Conservation (phyloP, 2,888 invertebrate species). For the Caenorhabditis sp. region DNA sequence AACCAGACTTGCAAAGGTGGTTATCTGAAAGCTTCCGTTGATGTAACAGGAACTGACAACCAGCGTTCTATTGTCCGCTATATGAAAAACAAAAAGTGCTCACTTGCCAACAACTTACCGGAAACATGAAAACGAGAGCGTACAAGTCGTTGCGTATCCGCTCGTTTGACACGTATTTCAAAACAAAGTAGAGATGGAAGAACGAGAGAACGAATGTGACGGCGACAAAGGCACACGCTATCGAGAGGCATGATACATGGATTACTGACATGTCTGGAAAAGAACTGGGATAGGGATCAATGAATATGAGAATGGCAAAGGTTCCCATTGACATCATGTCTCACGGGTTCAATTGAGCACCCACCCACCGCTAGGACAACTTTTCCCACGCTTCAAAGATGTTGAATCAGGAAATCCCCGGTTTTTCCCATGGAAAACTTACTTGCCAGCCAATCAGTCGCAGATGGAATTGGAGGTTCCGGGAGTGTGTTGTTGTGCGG, state of each 20-base stretch:
- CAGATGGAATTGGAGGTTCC: conserved; percentile 62
- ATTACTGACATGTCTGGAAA: conserved; percentile 76
- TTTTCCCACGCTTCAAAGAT: too few species aligned
- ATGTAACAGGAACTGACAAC: too few species aligned
- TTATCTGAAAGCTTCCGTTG: conserved; percentile 78
- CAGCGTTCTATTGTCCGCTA: too few species aligned
- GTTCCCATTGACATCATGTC: neutral
- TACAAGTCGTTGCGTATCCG: conserved; percentile 80
- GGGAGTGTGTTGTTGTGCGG: conserved; percentile 44
- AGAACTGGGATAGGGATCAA: neutral
- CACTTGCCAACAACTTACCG: too few species aligned
- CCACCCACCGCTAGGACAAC: too few species aligned
- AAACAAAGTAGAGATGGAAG: conserved; percentile 78
- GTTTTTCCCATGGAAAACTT: conserved; percentile 21
- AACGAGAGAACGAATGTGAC: conserved; percentile 73
- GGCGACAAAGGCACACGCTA: conserved; percentile 72
- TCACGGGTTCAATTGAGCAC: neutral
- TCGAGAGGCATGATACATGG: conserved; percentile 71
- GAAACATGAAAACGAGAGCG: conserved; percentile 80
- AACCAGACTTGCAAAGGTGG: conserved; percentile 76
- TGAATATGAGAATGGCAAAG: too few species aligned
- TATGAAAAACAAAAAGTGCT: conserved; percentile 2
- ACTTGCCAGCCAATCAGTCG: conserved; percentile 63
- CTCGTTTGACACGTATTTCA: conserved; percentile 79
- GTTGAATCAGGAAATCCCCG: too few species aligned